These are phyloP conservation scores for Chromobotia macracanthus DNA, from an alignment of 2,797 vertebrate genomes.

Conservation along the genomic window DNA sequence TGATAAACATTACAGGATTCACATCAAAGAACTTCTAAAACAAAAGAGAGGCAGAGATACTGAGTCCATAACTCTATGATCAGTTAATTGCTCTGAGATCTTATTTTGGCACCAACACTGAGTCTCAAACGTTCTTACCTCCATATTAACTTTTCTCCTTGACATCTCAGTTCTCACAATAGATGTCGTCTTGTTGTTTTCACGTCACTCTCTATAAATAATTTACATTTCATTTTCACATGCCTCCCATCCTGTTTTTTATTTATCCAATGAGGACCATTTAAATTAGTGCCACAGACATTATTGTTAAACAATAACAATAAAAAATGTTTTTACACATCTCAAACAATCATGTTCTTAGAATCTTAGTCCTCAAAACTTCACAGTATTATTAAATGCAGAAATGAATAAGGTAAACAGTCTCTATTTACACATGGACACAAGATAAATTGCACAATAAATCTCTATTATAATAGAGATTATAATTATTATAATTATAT, in stretches of 20 bases:
- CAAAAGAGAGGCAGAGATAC: background rate
- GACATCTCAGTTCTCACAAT: conserved; percentile 22
- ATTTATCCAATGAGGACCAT: background rate
- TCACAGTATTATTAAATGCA: background rate
- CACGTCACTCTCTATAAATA: conserved; percentile 16
- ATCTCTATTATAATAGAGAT: no score
- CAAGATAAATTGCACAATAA: no score
- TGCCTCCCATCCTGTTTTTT: background rate
- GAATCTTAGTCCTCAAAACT: conserved; percentile 14
- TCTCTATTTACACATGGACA: no score
- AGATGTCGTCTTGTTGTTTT: background rate
- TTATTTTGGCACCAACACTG: background rate
- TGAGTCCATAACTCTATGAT: background rate
- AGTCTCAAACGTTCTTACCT: conserved; percentile 5
- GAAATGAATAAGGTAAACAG: background rate
- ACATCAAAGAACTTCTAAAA: background rate
- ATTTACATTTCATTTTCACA: conserved; percentile 25
- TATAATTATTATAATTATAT: no score
- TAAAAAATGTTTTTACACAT: conserved; percentile 35
- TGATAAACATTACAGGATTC: background rate
- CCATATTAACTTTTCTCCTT: background rate
- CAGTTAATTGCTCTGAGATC: conserved; percentile 7
- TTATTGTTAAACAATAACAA: conserved; percentile 17
- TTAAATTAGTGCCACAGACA: conserved; percentile 6
- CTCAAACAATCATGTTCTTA: conserved; percentile 40